Conservation (phyloP, 2,113 vertebrate species). For the Ictalurus furcatus region DNA sequence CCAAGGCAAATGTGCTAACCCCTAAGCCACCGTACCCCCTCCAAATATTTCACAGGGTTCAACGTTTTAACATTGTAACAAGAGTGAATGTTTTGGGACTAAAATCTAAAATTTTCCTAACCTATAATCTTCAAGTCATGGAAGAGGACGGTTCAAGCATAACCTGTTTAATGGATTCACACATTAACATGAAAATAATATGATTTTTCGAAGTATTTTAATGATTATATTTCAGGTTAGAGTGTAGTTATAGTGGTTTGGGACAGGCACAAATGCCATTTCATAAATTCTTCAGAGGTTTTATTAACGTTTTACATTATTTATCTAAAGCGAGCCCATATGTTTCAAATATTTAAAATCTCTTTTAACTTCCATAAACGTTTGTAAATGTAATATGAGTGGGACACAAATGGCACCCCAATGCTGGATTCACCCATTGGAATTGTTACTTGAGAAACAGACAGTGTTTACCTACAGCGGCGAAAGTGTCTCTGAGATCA, state of each 20-base stretch:
- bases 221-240: neutral
- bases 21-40: too few species aligned
- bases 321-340: neutral
- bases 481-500: constrained; percentile 82
- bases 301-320: neutral
- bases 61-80: neutral
- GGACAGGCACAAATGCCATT: neutral
- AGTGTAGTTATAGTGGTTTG: neutral
- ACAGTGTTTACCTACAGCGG: constrained; percentile 75
- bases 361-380: neutral
- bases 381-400: neutral
- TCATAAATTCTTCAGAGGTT: neutral
- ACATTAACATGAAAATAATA: neutral
- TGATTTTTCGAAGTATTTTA: too few species aligned
- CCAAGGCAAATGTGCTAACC: too few species aligned
- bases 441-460: neutral
- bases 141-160: neutral
- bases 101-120: neutral
- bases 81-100: neutral
- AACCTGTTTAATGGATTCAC: neutral
- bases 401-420: neutral
- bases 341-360: neutral
- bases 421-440: neutral
- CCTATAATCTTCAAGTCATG: neutral
- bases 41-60: neutral